These are phyloP conservation scores for Epinephelus fuscoguttatus DNA, from an alignment of 2,113 vertebrate species.

Conservation along the genomic window DNA sequence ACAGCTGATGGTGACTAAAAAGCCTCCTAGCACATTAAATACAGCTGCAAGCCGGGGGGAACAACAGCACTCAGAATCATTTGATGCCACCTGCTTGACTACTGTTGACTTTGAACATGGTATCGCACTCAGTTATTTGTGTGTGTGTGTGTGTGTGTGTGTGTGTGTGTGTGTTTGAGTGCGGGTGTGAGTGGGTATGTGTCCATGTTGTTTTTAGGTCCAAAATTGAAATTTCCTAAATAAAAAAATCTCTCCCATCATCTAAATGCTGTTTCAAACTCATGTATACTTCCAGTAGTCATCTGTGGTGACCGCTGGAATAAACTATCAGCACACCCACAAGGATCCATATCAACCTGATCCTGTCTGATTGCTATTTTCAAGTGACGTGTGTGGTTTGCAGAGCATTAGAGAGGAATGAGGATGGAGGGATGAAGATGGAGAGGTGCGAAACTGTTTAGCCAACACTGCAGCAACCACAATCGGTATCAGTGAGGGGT, in stretches of 20 bases:
- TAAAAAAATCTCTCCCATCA: not conserved
- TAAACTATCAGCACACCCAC: slow-evolving; percentile 1
- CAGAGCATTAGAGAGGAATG: not conserved
- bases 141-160: slow-evolving; percentile 8
- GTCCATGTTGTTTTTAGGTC: not conserved
- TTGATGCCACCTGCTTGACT: slow-evolving; percentile 35
- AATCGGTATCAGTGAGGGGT: slow-evolving; percentile 20
- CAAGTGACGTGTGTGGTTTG: slow-evolving; percentile 13
- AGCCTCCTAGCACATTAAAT: slow-evolving; percentile 36
- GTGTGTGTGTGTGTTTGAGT: not conserved
- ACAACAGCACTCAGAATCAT: slow-evolving; percentile 23
- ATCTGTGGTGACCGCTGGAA: not conserved
- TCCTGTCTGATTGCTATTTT: slow-evolving; percentile 38
- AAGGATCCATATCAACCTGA: slow-evolving; percentile 3
- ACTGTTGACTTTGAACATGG: slow-evolving; percentile 26
- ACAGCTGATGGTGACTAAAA: slow-evolving; percentile 32
- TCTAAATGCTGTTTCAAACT: not conserved
- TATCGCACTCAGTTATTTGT: slow-evolving; percentile 20
- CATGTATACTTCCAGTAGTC: too few species aligned
- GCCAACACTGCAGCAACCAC: slow-evolving; percentile 24
- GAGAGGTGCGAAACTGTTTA: slow-evolving; percentile 41
- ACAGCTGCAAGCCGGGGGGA: slow-evolving; percentile 14
- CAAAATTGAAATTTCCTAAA: not conserved
- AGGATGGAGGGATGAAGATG: slow-evolving; percentile 8
- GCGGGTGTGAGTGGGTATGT: not conserved